Conservation (phyloP, 2,113 vertebrate species). For the Montifringilla adamsi region DNA sequence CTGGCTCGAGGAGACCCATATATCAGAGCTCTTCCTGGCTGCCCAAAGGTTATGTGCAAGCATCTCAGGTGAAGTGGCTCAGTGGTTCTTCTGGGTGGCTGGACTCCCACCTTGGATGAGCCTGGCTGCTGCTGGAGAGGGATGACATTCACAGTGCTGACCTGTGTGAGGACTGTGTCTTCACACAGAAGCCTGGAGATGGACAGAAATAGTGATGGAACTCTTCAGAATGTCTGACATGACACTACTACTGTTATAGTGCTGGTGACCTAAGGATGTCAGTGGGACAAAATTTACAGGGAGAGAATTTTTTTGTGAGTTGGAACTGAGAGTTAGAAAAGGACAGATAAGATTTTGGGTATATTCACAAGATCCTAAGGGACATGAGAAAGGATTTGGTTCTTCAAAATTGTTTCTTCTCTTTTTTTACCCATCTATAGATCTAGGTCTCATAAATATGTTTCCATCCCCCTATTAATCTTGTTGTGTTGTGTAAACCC, state of each 20-base stretch:
- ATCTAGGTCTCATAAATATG: neutral
- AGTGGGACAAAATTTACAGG: neutral
- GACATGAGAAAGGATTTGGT: neutral
- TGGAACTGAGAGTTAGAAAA: neutral
- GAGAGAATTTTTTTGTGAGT: neutral
- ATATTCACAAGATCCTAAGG: neutral
- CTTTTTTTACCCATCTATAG: neutral
- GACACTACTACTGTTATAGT: neutral
- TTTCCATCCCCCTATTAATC: neutral
- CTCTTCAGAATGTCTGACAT: neutral
- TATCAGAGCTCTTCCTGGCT: neutral
- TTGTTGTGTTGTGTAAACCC: neutral
- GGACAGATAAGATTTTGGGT: neutral
- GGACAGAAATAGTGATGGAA: neutral
- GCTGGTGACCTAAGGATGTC: neutral
- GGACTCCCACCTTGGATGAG: neutral
- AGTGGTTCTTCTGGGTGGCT: neutral
- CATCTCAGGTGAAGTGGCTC: neutral
- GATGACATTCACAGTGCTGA: neutral
- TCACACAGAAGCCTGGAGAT: neutral
- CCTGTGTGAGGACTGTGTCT: neutral
- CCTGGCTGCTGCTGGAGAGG: fast-evolving
- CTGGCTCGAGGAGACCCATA: too few relatives aligned
- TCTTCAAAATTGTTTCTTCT: neutral
- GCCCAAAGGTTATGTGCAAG: neutral